A percentile compares a stretch with the other conserved stretches of the same genome.
Evolutionary conservation across 2,888 invertebrate genomes (phyloP).

Genomic region (Molorchus minor): DNA sequence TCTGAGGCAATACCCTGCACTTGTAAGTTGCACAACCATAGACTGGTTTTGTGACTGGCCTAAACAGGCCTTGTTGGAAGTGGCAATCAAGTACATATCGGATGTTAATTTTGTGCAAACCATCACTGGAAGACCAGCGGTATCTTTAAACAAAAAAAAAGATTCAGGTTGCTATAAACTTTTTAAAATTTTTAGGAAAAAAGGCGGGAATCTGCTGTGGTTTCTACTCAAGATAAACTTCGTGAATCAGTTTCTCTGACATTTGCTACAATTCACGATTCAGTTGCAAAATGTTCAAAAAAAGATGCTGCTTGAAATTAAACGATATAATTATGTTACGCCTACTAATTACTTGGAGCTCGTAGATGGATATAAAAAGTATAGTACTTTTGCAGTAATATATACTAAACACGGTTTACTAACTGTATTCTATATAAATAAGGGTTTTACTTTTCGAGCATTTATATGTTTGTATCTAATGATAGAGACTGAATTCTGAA

Average conservation of each 20-base stretch:
- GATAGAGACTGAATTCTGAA: too few relatives aligned
- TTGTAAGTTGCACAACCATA: slow-evolving; percentile 87
- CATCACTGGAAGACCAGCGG: slow-evolving; percentile 71
- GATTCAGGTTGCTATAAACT: slow-evolving; percentile 1
- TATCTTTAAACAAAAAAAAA: slow-evolving; percentile 48
- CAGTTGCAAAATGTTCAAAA: slow-evolving; percentile 77
- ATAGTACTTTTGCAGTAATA: too few relatives aligned
- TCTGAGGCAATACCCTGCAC: slow-evolving; percentile 86
- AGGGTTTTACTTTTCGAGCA: too few relatives aligned
- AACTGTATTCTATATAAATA: too few relatives aligned
- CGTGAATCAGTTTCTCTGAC: slow-evolving; percentile 75
- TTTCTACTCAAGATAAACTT: slow-evolving; percentile 67
- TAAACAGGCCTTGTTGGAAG: slow-evolving; percentile 86
- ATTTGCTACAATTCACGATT: slow-evolving; percentile 84
- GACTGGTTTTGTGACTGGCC: slow-evolving; percentile 95
- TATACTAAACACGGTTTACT: too few relatives aligned
- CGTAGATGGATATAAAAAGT: slow-evolving; percentile 85
- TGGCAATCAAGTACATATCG: slow-evolving; percentile 82
- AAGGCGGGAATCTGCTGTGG: slow-evolving; percentile 55
- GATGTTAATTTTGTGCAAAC: slow-evolving; percentile 77
- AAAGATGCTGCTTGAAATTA: slow-evolving; percentile 81
- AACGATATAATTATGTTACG: slow-evolving; percentile 86
- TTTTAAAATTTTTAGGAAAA: slow-evolving; percentile 47
- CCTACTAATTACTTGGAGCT: slow-evolving; percentile 89
- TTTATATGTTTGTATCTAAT: too few relatives aligned